Conservation (phyloP, 1,140 invertebrate species). For the Drosophila pruinosa region DNA sequence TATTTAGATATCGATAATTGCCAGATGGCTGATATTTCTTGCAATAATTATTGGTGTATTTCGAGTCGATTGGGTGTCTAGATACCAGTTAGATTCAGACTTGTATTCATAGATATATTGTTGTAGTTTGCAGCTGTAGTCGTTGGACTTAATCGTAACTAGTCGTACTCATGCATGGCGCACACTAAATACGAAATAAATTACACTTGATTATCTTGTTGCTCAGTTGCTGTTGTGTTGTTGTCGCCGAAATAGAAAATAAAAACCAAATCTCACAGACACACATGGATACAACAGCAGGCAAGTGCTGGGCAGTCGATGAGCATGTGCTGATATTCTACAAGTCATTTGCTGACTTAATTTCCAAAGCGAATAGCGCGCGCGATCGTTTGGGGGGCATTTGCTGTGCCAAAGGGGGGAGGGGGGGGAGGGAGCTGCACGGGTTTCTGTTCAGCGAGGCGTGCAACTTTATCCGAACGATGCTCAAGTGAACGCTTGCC, state of each 20-base stretch:
- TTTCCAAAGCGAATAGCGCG: constrained; percentile 69
- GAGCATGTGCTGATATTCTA: constrained; percentile 70
- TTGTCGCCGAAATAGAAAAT: constrained; percentile 51
- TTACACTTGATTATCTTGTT: constrained; percentile 82
- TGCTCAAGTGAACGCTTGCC: constrained; percentile 67
- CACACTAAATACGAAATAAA: constrained; percentile 81
- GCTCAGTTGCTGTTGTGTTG: constrained; percentile 52
- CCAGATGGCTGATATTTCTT: neutral
- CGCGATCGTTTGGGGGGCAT: constrained; percentile 33
- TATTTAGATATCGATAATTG: neutral
- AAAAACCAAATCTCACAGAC: constrained; percentile 66
- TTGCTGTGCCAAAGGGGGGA: neutral
- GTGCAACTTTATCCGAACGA: constrained; percentile 74
- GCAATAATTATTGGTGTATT: neutral
- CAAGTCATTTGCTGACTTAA: constrained; percentile 82
- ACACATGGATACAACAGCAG: neutral
- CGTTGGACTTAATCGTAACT: constrained; percentile 27
- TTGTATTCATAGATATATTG: constrained; percentile 36
- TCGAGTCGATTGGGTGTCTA: constrained; percentile 17
- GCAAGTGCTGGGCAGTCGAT: neutral
- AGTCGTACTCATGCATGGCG: constrained; percentile 68
- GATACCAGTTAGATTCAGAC: constrained; percentile 48
- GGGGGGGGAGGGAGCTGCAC: constrained; percentile 8
- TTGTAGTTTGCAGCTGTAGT: constrained; percentile 24
- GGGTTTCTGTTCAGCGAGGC: constrained; percentile 72